phyloP scores from a whole-genome alignment of 2,113 vertebrate species.

The Percopsis transmontana region DNA sequence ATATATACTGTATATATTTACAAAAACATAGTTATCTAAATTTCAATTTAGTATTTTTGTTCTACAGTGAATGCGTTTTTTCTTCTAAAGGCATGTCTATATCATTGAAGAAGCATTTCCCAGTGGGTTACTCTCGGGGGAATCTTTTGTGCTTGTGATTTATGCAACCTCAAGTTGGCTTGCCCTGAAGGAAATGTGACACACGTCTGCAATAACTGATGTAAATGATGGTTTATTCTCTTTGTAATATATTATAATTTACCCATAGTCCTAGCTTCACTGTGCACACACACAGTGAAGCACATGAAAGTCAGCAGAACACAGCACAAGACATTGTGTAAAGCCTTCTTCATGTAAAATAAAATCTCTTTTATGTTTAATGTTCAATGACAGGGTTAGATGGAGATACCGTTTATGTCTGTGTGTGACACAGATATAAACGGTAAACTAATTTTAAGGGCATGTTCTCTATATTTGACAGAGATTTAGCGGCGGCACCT shows the following conservation, averaged over 20 bases:
- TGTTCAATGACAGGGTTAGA: constrained; percentile 1
- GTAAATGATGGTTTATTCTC: constrained; percentile 67
- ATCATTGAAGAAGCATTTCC: constrained; percentile 53
- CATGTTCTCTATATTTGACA: background rate
- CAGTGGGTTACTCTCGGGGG: constrained; percentile 37
- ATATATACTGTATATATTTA: constrained; percentile 42
- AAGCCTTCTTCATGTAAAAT: background rate
- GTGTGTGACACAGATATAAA: background rate
- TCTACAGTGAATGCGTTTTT: constrained; percentile 33
- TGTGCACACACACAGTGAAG: background rate
- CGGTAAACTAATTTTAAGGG: constrained; percentile 29
- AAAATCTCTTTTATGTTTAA: constrained; percentile 20
- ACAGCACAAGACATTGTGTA: constrained; percentile 6
- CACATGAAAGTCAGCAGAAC: constrained; percentile 9
- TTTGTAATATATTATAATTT: constrained; percentile 47
- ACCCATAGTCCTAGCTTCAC: constrained; percentile 14
- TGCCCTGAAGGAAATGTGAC: constrained; percentile 63
- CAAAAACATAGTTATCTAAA: constrained; percentile 53
- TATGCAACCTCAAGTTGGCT: constrained; percentile 44
- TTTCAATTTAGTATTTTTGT: too few relatives aligned
- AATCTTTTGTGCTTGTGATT: constrained; percentile 63
- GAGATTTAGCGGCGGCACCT: constrained; percentile 1
- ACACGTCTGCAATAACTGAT: constrained; percentile 67
- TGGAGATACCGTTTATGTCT: background rate
- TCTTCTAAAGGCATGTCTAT: constrained; percentile 49